Evolutionary conservation across 2,113 vertebrate genomes (phyloP), one percentile per base, ranked within the genome.

Genomic region (Nothoprocta pentlandii): DNA sequence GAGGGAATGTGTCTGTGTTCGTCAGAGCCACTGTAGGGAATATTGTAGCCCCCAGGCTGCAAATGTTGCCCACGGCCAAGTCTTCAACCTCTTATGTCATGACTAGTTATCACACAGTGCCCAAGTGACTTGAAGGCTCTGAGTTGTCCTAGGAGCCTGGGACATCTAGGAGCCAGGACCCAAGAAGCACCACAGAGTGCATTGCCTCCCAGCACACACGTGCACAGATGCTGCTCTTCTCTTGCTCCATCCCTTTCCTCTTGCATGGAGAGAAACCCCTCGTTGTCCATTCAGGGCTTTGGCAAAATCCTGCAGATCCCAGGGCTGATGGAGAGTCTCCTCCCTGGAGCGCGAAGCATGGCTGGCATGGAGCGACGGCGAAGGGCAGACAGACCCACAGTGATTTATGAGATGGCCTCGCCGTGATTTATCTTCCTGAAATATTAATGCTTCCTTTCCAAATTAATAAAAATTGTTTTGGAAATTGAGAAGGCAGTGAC

Each of bases 351-450:
- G 12, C 82, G 80, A 86, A 95, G 85, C 58, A 42, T 8, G 26
- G 25, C 73, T 62, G 9, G 84, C 49, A 56, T 47, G 63, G 92
- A 92, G 86, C n/a, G 82, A 53, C 46, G 51, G 68, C 74, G 71
- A 15, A 14, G 73, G 71, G 82, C 78, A 79, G 77, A 63, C 53
- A 39, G 67, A 70, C 74, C 67, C 47, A 6, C 36, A 0, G 4
- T 89, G 92, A 86, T 96, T 92, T 93, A 88, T 93, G 94, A 91
- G 76, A 28, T 74, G 81, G 58, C 36, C 47, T 16, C 2, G 36
- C 19, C 56, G 66, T 75, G n/a, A 95, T 95, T 96, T 93, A 61
- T 97, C 91, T 94, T 79, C 93, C 61, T 95, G 87, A 80, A 94
- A 77, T 89, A 85, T 89, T 73, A 80, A 82, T 80, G 49, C 87